phyloP scores from a whole-genome alignment of 2,797 vertebrate genomes.

The Chromobotia macracanthus region DNA sequence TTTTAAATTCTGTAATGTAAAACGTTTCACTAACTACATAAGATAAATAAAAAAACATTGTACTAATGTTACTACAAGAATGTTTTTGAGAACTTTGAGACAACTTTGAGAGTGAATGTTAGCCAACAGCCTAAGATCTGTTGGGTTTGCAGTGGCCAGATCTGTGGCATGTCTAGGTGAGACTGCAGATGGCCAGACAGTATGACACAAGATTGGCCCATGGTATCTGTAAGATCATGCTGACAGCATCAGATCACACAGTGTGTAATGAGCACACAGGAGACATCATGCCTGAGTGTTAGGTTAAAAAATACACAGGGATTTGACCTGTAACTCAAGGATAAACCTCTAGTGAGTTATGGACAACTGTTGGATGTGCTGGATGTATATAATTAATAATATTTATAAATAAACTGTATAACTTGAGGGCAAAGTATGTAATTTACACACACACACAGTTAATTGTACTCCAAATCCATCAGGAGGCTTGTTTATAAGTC shows the following conservation, averaged over 20 bases:
- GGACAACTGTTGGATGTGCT: not conserved
- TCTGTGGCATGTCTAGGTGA: constrained; percentile 18
- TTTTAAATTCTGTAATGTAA: too few species aligned
- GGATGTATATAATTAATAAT: not conserved
- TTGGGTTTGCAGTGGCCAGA: not conserved
- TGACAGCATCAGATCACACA: constrained; percentile 8
- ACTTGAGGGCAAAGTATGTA: not conserved
- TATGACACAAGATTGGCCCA: not conserved
- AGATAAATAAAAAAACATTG: too few species aligned
- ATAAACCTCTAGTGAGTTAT: not conserved
- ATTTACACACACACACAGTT: not conserved
- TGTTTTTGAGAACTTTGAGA: too few species aligned
- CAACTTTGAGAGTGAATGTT: too few species aligned
- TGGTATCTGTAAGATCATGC: constrained; percentile 6
- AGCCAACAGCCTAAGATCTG: too few species aligned
- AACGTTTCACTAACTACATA: too few species aligned
- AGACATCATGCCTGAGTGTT: not conserved
- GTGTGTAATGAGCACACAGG: constrained; percentile 7
- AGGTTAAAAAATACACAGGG: constrained; percentile 12
- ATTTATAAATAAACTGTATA: not conserved
- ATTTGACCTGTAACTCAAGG: constrained; percentile 31
- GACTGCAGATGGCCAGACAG: constrained; percentile 9
- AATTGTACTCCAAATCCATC: not conserved
- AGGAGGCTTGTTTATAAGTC: not conserved
- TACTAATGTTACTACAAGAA: too few species aligned